phyloP scores from a whole-genome alignment of 2,888 invertebrate species.

The Drosophila affinis region DNA sequence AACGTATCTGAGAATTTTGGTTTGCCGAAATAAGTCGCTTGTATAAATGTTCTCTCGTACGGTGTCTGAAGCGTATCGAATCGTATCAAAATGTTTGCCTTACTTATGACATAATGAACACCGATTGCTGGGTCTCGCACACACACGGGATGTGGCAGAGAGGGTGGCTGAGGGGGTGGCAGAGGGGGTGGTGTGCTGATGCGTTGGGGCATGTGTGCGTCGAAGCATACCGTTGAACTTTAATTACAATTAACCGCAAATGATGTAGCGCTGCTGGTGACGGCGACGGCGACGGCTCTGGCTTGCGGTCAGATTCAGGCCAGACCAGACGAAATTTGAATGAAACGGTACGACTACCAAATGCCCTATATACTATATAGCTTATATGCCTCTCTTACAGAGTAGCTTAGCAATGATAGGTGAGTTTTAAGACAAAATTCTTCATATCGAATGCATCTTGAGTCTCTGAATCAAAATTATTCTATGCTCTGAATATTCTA shows the following conservation, averaged over 20 bases:
- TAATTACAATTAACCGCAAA: conserved; percentile 74
- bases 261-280: conserved; percentile 58
- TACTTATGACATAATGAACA: conserved; percentile 49
- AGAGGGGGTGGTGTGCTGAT: not conserved
- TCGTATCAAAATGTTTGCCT: conserved; percentile 38
- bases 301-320: conserved; percentile 38
- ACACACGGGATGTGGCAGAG: conserved; percentile 17
- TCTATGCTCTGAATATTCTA: too few relatives aligned
- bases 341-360: not conserved
- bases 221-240: conserved; percentile 66
- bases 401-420: too few relatives aligned
- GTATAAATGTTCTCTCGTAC: not conserved
- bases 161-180: not conserved
- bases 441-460: too few relatives aligned
- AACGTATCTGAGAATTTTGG: conserved; percentile 46
- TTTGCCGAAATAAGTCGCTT: conserved; percentile 8
- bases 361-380: not conserved
- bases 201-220: conserved; percentile 45
- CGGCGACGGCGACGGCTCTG: conserved; percentile 38
- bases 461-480: too few relatives aligned
- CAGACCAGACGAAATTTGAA: conserved; percentile 11
- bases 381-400: too few relatives aligned
- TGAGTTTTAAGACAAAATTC: too few relatives aligned
- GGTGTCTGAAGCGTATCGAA: conserved; percentile 23
- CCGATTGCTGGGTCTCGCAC: conserved; percentile 35